A percentile compares a stretch with the other conserved stretches of the same genome.
Conservation (phyloP, 2,888 invertebrate genomes). For the Nymphalis polychloros region DNA sequence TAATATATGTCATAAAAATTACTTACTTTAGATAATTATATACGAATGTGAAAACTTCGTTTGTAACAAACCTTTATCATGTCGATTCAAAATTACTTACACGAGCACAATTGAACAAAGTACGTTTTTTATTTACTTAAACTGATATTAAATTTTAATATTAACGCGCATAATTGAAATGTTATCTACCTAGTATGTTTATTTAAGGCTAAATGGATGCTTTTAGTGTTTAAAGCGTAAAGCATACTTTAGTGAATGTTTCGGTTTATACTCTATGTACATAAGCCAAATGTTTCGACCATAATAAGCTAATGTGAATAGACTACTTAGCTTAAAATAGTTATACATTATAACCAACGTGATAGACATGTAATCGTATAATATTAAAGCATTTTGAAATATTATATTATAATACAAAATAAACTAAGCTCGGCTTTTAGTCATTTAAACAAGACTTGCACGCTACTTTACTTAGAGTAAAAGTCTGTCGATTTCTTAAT, state of each 20-base stretch:
- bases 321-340: background rate
- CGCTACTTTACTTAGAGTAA: too few relatives aligned
- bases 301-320: background rate
- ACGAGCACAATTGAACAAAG: too few relatives aligned
- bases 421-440: too few relatives aligned
- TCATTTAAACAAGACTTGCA: too few relatives aligned
- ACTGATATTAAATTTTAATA: background rate
- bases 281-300: background rate
- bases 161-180: background rate
- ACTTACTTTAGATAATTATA: too few relatives aligned
- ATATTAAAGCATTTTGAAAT: background rate
- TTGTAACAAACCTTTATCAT: too few relatives aligned
- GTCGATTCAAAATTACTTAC: too few relatives aligned
- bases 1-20: too few relatives aligned
- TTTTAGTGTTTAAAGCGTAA: background rate
- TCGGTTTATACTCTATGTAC: background rate
- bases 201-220: constrained; percentile 10
- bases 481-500: too few relatives aligned
- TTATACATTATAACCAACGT: background rate
- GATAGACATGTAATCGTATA: background rate
- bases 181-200: background rate
- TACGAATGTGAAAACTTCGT: too few relatives aligned
- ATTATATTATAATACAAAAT: background rate
- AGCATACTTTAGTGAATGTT: constrained; percentile 11
- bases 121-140: background rate